phyloP scores from a whole-genome alignment of 2,113 vertebrate species.

The Trochalopteron elliotii region DNA sequence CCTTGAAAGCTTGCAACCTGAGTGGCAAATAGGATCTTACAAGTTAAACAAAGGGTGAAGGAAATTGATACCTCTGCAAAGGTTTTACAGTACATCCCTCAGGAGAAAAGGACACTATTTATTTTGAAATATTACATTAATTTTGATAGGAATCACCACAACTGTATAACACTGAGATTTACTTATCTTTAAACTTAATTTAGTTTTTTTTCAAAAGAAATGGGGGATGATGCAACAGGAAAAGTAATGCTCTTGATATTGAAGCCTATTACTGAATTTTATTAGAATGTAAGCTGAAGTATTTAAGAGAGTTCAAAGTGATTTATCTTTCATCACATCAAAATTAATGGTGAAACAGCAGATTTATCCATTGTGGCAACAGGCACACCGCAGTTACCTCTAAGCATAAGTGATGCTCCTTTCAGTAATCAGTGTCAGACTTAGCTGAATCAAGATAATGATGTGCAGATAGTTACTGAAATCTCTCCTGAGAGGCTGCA shows the following conservation, averaged over 20 bases:
- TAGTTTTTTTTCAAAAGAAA: not conserved
- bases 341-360: not conserved
- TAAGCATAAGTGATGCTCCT: not conserved
- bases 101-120: not conserved
- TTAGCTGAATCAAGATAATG: not conserved
- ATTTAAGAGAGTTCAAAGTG: not conserved
- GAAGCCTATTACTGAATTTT: not conserved
- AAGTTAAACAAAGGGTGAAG: not conserved
- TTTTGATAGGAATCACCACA: not conserved
- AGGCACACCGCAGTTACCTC: not conserved
- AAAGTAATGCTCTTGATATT: not conserved
- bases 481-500: not conserved
- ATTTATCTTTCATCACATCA: not conserved
- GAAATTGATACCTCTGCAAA: not conserved
- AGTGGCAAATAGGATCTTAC: not conserved
- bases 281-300: not conserved
- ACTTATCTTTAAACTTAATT: not conserved
- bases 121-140: not conserved
- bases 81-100: not conserved
- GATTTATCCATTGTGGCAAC: not conserved
- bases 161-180: not conserved
- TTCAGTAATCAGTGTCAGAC: not conserved
- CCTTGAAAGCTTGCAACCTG: not conserved
- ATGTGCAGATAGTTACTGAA: not conserved
- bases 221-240: rapidly evolving